Conservation (phyloP, 2,113 vertebrate genomes). For the Chrysochloris asiatica region DNA sequence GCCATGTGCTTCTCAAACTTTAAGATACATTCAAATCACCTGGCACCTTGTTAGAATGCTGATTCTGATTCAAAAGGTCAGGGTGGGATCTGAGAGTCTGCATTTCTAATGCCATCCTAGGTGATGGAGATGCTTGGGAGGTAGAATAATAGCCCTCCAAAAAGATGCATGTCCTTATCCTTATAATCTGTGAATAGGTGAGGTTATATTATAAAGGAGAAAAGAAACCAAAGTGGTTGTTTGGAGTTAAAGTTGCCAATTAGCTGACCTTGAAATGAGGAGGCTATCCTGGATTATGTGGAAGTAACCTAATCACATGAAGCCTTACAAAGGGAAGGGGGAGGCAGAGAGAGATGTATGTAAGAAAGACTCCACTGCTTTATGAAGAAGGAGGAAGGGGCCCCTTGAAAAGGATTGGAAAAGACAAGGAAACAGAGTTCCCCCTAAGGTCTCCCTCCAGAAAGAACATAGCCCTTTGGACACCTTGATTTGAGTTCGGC, state of each 20-base stretch:
- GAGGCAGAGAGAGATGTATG: background rate
- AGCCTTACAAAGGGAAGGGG: background rate
- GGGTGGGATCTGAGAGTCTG: background rate
- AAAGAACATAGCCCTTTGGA: background rate
- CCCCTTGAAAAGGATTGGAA: background rate
- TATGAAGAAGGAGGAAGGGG: background rate
- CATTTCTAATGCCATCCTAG: background rate
- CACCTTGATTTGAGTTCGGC: background rate
- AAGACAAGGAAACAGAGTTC: background rate
- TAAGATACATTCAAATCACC: background rate
- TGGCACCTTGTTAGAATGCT: background rate
- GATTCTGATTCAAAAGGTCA: background rate
- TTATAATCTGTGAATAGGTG: background rate
- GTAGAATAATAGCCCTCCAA: background rate
- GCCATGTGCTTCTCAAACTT: background rate
- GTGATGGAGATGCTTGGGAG: background rate
- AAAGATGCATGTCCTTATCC: background rate
- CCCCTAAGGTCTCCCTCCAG: no score
- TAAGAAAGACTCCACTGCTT: background rate
- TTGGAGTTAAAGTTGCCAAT: background rate
- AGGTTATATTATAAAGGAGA: background rate
- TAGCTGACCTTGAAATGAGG: background rate
- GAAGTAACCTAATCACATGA: background rate
- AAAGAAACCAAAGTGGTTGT: background rate
- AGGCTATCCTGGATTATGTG: background rate